Conservation (phyloP, 2,113 vertebrate genomes). For the Australoheros scitulus region DNA sequence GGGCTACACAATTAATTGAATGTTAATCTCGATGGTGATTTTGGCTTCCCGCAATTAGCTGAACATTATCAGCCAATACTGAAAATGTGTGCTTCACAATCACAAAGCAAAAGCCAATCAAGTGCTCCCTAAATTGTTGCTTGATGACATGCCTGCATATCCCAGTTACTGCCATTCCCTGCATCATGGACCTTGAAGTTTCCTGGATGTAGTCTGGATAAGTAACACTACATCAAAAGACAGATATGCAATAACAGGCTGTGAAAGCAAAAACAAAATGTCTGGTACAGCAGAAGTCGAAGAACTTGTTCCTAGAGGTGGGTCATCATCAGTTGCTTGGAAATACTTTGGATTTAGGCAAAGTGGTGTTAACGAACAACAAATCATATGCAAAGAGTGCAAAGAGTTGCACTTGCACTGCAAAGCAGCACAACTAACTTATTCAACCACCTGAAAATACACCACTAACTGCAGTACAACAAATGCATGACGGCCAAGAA, state of each 20-base stretch:
- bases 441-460: not conserved
- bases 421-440: not conserved
- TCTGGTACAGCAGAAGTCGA: not conserved
- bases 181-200: not conserved
- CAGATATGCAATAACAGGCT: not conserved
- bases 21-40: not conserved
- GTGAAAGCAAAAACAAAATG: not conserved
- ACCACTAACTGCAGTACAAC: not conserved
- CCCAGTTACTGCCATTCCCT: not conserved
- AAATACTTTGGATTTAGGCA: not conserved
- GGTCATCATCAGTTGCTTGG: not conserved
- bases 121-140: not conserved
- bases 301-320: not conserved
- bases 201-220: not conserved
- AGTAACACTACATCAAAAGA: not conserved
- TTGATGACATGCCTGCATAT: not conserved
- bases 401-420: not conserved
- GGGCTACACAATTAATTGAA: not conserved
- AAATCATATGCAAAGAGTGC: not conserved
- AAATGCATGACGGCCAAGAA: not conserved
- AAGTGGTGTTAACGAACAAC: not conserved
- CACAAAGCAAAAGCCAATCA: not conserved
- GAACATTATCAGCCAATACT: not conserved
- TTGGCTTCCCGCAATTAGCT: not conserved
- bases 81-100: not conserved